Conservation (phyloP, 2,888 invertebrate species). For the Tiliacea aurago region DNA sequence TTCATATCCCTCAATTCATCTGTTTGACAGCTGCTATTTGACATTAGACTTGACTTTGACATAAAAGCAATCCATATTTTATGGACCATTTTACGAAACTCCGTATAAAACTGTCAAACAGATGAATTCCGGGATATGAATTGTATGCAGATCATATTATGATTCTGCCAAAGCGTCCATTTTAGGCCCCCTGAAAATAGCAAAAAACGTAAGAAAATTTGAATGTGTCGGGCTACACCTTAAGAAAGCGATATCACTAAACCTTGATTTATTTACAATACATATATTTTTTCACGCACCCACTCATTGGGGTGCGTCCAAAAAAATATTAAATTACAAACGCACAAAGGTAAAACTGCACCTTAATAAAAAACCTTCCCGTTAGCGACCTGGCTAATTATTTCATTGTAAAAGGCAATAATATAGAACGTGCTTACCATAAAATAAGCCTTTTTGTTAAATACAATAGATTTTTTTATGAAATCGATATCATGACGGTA, state of each 20-base stretch:
- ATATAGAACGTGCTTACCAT: conserved; percentile 85
- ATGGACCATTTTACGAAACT: too few species aligned
- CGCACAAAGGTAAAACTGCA: conserved; percentile 82
- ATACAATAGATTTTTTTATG: conserved; percentile 83
- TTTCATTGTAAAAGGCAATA: conserved; percentile 86
- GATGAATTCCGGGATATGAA: too few species aligned
- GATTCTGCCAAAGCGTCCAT: too few species aligned
- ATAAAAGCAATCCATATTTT: too few species aligned
- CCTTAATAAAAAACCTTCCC: conserved; percentile 82
- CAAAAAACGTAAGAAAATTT: too few species aligned
- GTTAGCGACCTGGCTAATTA: conserved; percentile 88
- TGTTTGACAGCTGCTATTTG: too few species aligned
- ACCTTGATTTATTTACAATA: conserved; percentile 77
- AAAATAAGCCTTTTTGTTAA: conserved; percentile 87
- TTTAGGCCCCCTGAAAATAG: too few species aligned
- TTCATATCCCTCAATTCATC: too few species aligned
- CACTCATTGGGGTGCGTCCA: conserved; percentile 74
- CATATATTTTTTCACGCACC: conserved; percentile 77
- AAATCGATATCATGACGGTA: conserved; percentile 83
- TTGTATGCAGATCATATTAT: too few species aligned
- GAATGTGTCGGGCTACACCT: conserved; percentile 3
- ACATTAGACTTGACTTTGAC: too few species aligned
- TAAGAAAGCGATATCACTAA: conserved; percentile 65
- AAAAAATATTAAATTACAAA: conserved; percentile 90
- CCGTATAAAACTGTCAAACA: too few species aligned